Percentiles rank a stretch among this genome's conserved stretches.
phyloP scores from a whole-genome alignment of 2,113 vertebrate genomes.

The Lynx canadensis region DNA sequence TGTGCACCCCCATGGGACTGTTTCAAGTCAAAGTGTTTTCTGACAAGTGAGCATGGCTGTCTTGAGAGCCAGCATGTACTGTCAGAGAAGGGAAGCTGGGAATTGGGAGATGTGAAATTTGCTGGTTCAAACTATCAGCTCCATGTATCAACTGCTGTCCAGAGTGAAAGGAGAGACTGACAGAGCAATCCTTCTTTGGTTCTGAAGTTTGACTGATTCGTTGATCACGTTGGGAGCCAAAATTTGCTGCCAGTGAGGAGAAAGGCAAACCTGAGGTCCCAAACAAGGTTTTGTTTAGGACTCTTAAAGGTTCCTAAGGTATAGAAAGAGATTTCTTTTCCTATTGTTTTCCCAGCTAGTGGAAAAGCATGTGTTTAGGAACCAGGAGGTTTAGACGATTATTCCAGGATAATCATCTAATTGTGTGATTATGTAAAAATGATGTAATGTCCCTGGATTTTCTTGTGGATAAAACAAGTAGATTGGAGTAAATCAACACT shows the following conservation, averaged over 20 bases:
- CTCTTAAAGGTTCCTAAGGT: not conserved
- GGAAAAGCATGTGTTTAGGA: not conserved
- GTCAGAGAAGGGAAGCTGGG: conserved; percentile 11
- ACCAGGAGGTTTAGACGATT: conserved; percentile 8
- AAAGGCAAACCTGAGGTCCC: not conserved
- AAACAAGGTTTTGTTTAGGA: conserved; percentile 33
- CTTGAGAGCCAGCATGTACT: not conserved
- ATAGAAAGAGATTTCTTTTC: not conserved
- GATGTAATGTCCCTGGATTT: not conserved
- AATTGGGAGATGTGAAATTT: conserved; percentile 52
- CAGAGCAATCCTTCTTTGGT: conserved; percentile 53
- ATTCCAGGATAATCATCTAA: not conserved
- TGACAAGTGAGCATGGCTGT: conserved; percentile 35
- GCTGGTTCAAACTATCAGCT: conserved; percentile 39
- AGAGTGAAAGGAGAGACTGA: conserved; percentile 44
- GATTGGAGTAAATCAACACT: conserved; percentile 1
- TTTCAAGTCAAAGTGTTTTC: conserved; percentile 14
- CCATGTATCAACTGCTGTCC: conserved; percentile 36
- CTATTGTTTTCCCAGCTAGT: not conserved
- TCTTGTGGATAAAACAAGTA: conserved; percentile 24
- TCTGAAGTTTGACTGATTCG: conserved; percentile 53
- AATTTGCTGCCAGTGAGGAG: conserved; percentile 23
- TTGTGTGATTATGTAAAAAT: not conserved
- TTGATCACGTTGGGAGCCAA: conserved; percentile 55
- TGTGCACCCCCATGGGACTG: not conserved